Evolutionary conservation across 2,888 invertebrate genomes (phyloP), one percentile per base, ranked within the genome.

Genomic region (Cerceris ruficornis): DNA sequence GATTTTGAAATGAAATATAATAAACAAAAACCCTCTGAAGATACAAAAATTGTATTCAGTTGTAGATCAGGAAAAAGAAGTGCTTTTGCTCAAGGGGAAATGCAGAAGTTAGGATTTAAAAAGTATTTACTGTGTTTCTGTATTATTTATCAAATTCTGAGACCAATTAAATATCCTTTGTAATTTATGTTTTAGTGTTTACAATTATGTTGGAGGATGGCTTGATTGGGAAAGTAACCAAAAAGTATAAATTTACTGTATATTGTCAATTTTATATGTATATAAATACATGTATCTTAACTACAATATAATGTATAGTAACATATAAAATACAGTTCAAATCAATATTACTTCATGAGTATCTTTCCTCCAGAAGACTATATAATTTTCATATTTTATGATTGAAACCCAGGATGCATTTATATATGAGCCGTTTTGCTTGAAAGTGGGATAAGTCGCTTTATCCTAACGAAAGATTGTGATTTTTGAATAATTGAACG

Each of bases 1-100:
- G 93, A 94, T 43, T 96, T 96, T 88, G 86, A 93, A 83, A 85
- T 93, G 50, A 93, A 92, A 73, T 96, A 94, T 88, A 93, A 94
- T 0, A 93, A 93, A 69, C 87, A 93, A 0, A 96, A 96, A 86
- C 96, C 96, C 0, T 78, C 90, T 0, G 90, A 92, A 68, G 91
- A 94, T 55, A 93, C 94, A 4, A 94, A 94, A 84, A 92, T 96
- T 2, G 95, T 96, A 83, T 94, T 96, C 83, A 95, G 95, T 65
- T 96, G 96, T 88, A 95, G 94, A 91, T 94, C 95, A 75, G 96
- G 96, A 9, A 94, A 92, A 86, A 93, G 96, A 87, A 95, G 95
- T 81, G 93, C 93, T 8, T 94, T 92, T 87, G 96, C 96, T 5
- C 94, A 95, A 83, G 93, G 94, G 86, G 93, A 93, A 83, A 94